Base-by-base conservation (phyloP, 1,140 invertebrate species). In the Antheraea mylitta region DNA sequence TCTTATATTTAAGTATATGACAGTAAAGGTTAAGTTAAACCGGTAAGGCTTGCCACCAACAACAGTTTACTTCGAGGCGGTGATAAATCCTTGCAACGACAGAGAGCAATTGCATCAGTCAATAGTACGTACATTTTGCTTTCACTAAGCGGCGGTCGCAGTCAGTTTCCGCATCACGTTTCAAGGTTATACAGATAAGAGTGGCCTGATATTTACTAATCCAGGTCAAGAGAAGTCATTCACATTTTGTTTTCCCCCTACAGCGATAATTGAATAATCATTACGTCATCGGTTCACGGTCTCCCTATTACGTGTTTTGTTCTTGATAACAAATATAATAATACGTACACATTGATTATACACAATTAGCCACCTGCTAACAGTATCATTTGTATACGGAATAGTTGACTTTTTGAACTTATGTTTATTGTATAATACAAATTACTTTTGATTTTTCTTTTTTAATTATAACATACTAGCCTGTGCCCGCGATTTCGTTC, bases 151-250 rank as follows among this genome's bases (percentile, higher is more conserved):
- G 71, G 77, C 78, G 19, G 30, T 63, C 61, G 37, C 61, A 63
- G 19, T 63, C 79, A 82, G 83, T 87, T 86, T 90, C 88, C 82
- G 83, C 87, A 82, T 91, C 87, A 90, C 85, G 83, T 85, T 87
- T 86, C 88, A 89, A 90, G 87, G 87, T 80, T 87, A n/a, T n/a
- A 76, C 76, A 79, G 82, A 86, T 87, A 86, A 84, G 72, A 74
- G 70, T 77, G 71, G 73, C 73, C 75, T 79, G 79, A 83, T 85
- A 86, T 85, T 83, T 79, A 79, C 77, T 76, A 75, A 80, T 82
- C 71, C 79, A 77, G 82, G 81, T 86, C 81, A 86, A 80, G 75
- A 79, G 72, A 67, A 83, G 77, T 87, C 81, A 79, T 86, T 86
- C 80, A 78, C 83, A 79, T 87, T 82, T 82, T 75, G 71, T 63